A percentile compares a stretch with the other conserved stretches of the same genome.
phyloP scores from a whole-genome alignment of 2,888 invertebrate genomes.

The Gryllus longicercus region DNA sequence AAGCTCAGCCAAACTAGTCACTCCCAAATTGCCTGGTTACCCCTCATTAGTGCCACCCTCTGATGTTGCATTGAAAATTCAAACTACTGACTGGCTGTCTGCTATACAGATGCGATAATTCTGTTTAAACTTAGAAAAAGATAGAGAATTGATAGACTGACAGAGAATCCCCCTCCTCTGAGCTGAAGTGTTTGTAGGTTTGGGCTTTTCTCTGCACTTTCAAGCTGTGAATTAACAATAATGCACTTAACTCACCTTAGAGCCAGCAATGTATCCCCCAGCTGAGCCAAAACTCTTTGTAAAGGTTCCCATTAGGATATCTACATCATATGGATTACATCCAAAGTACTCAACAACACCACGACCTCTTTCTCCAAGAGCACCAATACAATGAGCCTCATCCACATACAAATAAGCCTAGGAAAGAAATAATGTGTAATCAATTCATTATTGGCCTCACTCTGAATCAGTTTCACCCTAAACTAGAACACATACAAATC shows the following conservation, averaged over 20 bases:
- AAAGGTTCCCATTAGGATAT: constrained; percentile 97
- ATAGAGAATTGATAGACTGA: too few relatives aligned
- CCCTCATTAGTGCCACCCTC: too few relatives aligned
- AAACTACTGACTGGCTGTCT: too few relatives aligned
- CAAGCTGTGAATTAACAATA: neutral
- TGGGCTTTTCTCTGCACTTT: neutral
- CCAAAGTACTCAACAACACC: constrained; percentile 87
- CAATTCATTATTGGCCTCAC: too few relatives aligned
- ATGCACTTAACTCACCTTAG: constrained; percentile 56
- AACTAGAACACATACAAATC: too few relatives aligned
- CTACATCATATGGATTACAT: constrained; percentile 77
- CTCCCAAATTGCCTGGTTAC: too few relatives aligned
- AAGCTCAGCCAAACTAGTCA: too few relatives aligned
- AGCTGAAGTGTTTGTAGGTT: neutral
- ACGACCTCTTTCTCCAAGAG: constrained; percentile 81
- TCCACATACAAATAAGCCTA: constrained; percentile 90
- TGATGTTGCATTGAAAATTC: too few relatives aligned
- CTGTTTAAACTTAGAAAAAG: too few relatives aligned
- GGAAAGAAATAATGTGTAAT: constrained; percentile 24
- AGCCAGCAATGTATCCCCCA: constrained; percentile 94
- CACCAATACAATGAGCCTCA: constrained; percentile 97
- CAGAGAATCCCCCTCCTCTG: too few relatives aligned
- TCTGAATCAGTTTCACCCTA: too few relatives aligned
- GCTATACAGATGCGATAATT: too few relatives aligned
- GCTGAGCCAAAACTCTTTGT: constrained; percentile 98